These are phyloP conservation scores for Callipepla squamata DNA, from an alignment of 2,113 vertebrate species.

Conservation along the genomic window DNA sequence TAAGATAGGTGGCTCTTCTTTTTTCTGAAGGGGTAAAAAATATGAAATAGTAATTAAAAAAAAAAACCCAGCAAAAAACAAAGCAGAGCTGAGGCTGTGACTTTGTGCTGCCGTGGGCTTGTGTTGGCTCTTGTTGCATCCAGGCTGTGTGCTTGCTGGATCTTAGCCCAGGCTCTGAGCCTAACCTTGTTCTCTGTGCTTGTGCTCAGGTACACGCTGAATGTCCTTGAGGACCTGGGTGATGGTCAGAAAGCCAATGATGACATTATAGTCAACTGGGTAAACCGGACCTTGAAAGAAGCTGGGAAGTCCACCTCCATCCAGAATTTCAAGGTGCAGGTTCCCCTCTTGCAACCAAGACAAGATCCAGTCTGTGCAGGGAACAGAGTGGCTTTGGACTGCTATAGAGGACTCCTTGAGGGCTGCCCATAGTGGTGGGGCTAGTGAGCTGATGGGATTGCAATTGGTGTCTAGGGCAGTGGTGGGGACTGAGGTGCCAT, in stretches of 20 bases:
- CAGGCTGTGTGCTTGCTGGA: not conserved
- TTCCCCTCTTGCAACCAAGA: not conserved
- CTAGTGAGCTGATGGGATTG: not conserved
- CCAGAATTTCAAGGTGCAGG: conserved; percentile 90
- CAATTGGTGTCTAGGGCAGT: not conserved
- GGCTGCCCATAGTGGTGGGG: rapidly evolving
- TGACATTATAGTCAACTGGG: conserved; percentile 93
- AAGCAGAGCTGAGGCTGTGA: not conserved
- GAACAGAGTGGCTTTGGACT: not conserved
- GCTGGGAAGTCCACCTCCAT: conserved; percentile 91
- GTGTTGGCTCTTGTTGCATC: not conserved
- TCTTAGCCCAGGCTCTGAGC: not conserved
- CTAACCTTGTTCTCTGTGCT: not conserved
- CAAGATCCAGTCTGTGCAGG: not conserved
- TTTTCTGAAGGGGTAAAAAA: not conserved
- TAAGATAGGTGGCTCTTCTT: not conserved
- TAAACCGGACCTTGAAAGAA: conserved; percentile 87
- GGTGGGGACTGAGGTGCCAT: not conserved
- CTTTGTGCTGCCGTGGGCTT: not conserved
- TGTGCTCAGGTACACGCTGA: conserved; percentile 88
- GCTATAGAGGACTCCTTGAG: not conserved
- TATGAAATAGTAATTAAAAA: not conserved
- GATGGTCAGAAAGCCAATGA: conserved; percentile 91
- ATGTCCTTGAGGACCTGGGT: conserved; percentile 89
- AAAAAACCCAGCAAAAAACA: too few relatives aligned